Evolutionary conservation across 2,113 vertebrate genomes (phyloP).

Genomic region (Callithrix jacchus): DNA sequence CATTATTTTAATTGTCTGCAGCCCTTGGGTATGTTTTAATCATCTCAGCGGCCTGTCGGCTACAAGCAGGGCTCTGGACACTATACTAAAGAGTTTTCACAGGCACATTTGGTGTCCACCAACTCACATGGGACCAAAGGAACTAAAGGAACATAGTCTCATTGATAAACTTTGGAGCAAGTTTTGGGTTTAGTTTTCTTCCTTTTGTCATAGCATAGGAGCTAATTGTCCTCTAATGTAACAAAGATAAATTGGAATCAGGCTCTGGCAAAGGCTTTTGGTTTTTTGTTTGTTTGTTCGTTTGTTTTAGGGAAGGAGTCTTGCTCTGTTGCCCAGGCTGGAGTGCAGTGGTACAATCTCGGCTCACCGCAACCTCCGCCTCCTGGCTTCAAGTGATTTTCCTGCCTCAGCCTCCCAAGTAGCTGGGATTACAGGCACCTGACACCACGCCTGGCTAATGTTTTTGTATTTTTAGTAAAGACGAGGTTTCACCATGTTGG

Average conservation of each 20-base stretch:
- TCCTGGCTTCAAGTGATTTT: no score
- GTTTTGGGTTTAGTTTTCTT: background rate
- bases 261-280: conserved; percentile 28
- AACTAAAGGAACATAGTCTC: background rate
- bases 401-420: no score
- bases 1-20: conserved; percentile 55
- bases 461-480: no score
- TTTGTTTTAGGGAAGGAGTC: no score
- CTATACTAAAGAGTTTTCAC: background rate
- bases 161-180: background rate
- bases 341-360: no score
- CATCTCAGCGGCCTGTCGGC: background rate
- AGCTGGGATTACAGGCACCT: no score
- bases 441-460: no score
- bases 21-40: conserved; percentile 30
- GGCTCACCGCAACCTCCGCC: no score
- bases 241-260: conserved; percentile 35
- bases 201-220: background rate
- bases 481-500: no score
- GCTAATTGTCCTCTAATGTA: background rate
- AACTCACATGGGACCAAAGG: background rate
- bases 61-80: background rate
- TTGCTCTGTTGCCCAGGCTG: no score
- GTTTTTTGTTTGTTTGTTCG: no score
- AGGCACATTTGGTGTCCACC: background rate